Base-by-base conservation (phyloP, 1,140 invertebrate genomes). In the Drosophila nannoptera region DNA sequence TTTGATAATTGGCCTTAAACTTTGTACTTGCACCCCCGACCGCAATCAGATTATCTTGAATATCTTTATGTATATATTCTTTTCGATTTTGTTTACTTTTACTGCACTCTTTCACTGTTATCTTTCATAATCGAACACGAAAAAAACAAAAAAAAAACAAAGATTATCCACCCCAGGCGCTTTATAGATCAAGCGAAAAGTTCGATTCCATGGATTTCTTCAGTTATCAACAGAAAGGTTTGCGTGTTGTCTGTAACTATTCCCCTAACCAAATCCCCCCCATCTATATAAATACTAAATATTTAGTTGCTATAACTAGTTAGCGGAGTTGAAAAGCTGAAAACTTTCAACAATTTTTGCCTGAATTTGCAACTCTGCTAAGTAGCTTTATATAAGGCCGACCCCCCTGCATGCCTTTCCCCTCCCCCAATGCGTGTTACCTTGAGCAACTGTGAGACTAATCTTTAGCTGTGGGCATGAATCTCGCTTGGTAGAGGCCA, bases 121-220 rank as follows among this genome's bases (percentile, higher is more conserved):
- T 52, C 22, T 56, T 38, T 54, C 22, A 22, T n/a, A 65, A 59
- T 59, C 65, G 65, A 73, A 50, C 50, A 55, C 12, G 42, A 43
- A 65, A 58, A 42, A 59, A 35, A 50, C 7, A 38, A 53, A 43
- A 59, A 31, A 46, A 7, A 40, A 4, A 42, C 52, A 82, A 84
- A 89, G 88, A 89, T 76, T 88, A 87, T 74, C 87, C 84, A 87
- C 86, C 88, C 46, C 91, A 91, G 84, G 90, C 91, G 78, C 91
- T 92, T 90, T 92, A 91, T 90, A 92, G 91, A 91, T 91, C 92
- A 77, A 91, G 92, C 90, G 91, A 91, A 90, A 92, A 91, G 89
- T 92, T 92, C 90, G 91, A 91, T 88, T 92, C 91, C 69, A 91
- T 91, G 89, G 92, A 92, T 78, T 90, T 89, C 75, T 86, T 81